Evolutionary conservation across 2,888 invertebrate species (phyloP).

Genomic region (Drosophila lutescens): DNA sequence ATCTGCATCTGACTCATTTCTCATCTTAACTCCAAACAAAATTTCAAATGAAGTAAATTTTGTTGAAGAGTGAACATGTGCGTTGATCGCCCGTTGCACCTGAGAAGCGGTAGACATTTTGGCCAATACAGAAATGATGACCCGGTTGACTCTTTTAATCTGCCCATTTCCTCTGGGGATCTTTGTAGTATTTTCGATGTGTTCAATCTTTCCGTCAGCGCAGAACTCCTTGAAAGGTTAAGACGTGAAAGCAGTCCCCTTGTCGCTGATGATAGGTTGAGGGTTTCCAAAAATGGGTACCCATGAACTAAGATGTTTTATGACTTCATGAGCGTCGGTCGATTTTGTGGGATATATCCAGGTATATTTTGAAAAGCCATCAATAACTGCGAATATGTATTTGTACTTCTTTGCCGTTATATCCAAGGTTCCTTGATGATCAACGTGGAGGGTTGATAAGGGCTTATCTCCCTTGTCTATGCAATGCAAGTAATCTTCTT

Average conservation of each 20-base stretch:
- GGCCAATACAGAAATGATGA: background rate
- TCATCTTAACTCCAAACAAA: background rate
- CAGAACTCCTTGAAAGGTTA: background rate
- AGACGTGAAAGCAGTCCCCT: background rate
- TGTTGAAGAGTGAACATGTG: background rate
- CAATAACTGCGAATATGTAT: conserved; percentile 1
- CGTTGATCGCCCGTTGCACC: background rate
- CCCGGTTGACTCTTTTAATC: background rate
- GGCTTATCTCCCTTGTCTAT: too few relatives aligned
- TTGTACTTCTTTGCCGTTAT: too few relatives aligned
- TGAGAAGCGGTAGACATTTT: background rate
- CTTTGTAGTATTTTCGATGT: background rate
- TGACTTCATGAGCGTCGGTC: background rate
- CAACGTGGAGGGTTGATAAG: background rate
- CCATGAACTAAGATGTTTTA: background rate
- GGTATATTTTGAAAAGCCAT: background rate
- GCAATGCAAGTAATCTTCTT: too few relatives aligned
- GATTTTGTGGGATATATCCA: conserved; percentile 1
- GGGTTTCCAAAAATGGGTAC: background rate
- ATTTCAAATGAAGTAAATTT: background rate
- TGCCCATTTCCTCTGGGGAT: background rate
- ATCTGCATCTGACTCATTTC: background rate
- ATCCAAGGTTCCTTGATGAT: background rate
- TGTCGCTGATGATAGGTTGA: background rate
- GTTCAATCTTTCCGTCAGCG: background rate